phyloP scores from a whole-genome alignment of 2,888 invertebrate species.

The Temnothorax unifasciatus region DNA sequence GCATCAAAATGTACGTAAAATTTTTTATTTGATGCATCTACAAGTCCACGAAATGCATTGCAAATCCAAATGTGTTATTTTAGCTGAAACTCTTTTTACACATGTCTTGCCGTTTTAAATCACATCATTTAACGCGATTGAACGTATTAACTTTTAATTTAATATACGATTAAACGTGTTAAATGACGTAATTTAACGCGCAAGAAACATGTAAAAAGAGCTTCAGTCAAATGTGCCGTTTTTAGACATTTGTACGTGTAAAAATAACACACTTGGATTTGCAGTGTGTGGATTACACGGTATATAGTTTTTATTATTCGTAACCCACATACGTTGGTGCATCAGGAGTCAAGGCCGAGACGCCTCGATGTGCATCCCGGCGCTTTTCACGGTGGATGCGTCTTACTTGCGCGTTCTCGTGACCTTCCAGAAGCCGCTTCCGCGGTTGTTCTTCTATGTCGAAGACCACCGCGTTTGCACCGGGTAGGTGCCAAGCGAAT shows the following conservation, averaged over 20 bases:
- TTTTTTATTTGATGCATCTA: not conserved
- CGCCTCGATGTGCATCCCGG: not conserved
- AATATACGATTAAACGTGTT: no score
- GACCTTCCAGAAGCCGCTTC: conserved; percentile 33
- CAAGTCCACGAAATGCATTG: not conserved
- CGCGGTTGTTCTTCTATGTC: conserved; percentile 36
- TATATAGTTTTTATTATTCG: not conserved
- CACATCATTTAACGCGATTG: no score
- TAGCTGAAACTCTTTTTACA: no score
- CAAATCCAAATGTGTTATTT: no score
- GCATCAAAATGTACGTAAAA: not conserved
- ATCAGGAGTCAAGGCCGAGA: not conserved
- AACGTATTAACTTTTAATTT: no score
- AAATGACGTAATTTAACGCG: no score
- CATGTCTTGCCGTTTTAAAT: no score
- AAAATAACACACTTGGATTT: no score
- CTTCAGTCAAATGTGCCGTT: no score
- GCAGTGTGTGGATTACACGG: not conserved
- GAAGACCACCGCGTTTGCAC: conserved; percentile 2
- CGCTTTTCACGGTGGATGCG: not conserved
- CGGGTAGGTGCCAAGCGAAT: not conserved
- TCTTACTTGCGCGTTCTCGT: conserved; percentile 33
- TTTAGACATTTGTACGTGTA: no score
- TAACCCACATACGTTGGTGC: not conserved
- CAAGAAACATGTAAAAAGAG: no score